Evolutionary conservation across 2,113 vertebrate species (phyloP).

Genomic region (Lasiurus cinereus): DNA sequence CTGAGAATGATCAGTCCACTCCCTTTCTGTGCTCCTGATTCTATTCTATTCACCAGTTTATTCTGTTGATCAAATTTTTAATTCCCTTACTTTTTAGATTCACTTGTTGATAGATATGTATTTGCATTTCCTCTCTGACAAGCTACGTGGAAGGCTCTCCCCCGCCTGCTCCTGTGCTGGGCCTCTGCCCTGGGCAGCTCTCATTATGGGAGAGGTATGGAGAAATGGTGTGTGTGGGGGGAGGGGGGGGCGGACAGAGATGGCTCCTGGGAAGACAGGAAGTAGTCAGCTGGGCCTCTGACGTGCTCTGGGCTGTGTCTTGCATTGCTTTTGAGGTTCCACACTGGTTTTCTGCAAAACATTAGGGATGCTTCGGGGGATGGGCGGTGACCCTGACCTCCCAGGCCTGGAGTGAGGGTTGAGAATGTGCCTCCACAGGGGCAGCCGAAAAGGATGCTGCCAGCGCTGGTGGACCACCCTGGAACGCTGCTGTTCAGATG

Average conservation of each 20-base stretch:
- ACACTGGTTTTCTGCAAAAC: background rate
- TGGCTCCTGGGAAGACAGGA: background rate
- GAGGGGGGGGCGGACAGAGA: background rate
- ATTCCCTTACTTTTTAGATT: too few relatives aligned
- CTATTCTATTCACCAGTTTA: too few relatives aligned
- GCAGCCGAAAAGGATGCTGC: background rate
- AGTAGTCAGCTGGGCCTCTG: background rate
- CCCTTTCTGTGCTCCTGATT: too few relatives aligned
- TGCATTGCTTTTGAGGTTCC: background rate
- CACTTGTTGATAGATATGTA: too few relatives aligned
- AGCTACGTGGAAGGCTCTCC: background rate
- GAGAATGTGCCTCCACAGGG: background rate
- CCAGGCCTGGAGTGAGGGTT: background rate
- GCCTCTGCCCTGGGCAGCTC: background rate
- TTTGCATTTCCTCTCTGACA: background rate
- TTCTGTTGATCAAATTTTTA: too few relatives aligned
- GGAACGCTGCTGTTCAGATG: background rate
- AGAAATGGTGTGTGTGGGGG: background rate
- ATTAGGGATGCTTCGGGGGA: background rate
- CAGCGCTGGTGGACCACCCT: fast-evolving
- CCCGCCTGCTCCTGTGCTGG: background rate
- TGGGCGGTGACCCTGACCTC: background rate
- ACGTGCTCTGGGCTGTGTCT: background rate
- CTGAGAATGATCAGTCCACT: too few relatives aligned
- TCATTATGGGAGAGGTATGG: too few relatives aligned